Conservation (phyloP, 2,888 invertebrate genomes). For the Xestia rhomboidea region DNA sequence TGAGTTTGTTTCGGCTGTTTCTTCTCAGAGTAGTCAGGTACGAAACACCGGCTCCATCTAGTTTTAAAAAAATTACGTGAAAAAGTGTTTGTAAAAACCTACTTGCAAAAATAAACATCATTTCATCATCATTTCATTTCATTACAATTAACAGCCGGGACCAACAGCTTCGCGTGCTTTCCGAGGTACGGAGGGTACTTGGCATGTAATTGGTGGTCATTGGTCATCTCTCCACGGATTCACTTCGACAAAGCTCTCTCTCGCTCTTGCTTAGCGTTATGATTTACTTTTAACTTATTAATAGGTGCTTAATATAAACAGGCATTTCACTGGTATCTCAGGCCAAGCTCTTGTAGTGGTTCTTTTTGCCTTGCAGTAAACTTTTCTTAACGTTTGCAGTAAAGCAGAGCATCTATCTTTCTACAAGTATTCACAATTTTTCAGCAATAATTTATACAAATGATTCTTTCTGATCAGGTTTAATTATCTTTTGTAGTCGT, state of each 20-base stretch:
- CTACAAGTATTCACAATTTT: neutral
- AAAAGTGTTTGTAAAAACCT: no score
- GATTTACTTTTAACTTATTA: neutral
- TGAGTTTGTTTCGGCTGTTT: no score
- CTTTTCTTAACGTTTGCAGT: neutral
- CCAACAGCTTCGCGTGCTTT: neutral
- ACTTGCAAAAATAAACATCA: no score
- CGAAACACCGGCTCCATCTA: no score
- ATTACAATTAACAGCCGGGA: neutral
- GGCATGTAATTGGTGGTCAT: neutral
- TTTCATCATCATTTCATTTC: no score
- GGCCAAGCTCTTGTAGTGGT: neutral
- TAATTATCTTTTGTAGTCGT: conserved; percentile 6
- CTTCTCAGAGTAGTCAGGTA: no score
- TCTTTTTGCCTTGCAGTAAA: neutral
- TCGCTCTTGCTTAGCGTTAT: neutral
- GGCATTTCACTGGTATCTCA: neutral
- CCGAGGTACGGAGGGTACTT: neutral
- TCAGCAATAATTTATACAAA: neutral
- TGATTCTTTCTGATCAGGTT: neutral
- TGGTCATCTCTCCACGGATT: no score
- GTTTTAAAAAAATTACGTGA: no score
- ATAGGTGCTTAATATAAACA: no score
- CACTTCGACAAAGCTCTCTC: neutral
- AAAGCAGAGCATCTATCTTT: neutral